Base-by-base conservation (phyloP, 2,888 invertebrate genomes). In the Drosophila gaucha region DNA sequence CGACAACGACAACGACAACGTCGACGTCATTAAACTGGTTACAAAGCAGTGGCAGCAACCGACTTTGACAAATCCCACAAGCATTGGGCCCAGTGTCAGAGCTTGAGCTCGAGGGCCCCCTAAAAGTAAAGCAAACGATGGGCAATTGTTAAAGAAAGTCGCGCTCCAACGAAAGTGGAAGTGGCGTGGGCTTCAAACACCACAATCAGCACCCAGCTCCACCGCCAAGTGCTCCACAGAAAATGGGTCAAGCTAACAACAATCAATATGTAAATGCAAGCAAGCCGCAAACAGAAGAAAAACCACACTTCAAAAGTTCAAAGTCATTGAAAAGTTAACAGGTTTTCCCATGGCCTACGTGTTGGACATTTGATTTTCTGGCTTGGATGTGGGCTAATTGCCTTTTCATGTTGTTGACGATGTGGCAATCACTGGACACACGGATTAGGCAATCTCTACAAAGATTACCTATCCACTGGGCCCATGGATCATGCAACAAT, bases 251-350 rank as follows among this genome's bases (percentile, higher is more conserved):
- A 69, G 63, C 69, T 66, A 83, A 84, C 74, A 83, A 73, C 74
- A 80, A 71, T 78, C 67, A 67, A 84, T 74, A 83, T 87, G 86
- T 70, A 54, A 78, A 85, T 70, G 75, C 66, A 56, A 64, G 60
- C 57, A 71, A 64, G 60, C 57, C 68, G 14, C 47, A 49, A 64
- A 59, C 58, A 57, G n/a, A 44, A 54, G 38, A 50, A 54, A 66
- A 60, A 51, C 30, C 50, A 33, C 6, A 20, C n/a, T 12, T 24
- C 44, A 44, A 44, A 80, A 86, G 86, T 83, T 83, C 88, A 85
- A 83, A 83, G 88, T 83, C 88, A 87, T 87, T 78, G 86, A 85
- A 80, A 72, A 59, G 72, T 72, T 78, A 83, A 79, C 83, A 73
- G 86, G 88, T 80, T 83, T 87, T 58, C 69, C 66, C 18, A 43